A percentile compares a stretch with the other conserved stretches of the same genome.
These are phyloP conservation scores for Daphoenositta chrysoptera DNA, from an alignment of 2,113 vertebrate genomes.

Conservation along the genomic window DNA sequence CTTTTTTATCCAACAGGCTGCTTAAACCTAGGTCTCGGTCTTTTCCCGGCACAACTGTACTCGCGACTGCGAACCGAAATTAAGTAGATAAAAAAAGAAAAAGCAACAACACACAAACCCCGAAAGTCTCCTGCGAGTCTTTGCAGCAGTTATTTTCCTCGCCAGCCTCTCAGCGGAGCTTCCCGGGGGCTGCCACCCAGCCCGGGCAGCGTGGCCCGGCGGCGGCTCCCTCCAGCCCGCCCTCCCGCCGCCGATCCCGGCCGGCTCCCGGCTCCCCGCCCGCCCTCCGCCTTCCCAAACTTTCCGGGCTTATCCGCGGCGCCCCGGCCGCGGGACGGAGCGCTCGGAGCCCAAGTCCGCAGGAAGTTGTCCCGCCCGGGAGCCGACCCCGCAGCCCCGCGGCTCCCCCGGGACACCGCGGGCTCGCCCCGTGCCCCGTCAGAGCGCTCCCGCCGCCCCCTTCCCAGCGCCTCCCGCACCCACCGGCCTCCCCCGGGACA, in stretches of 20 bases:
- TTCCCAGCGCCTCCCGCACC: background rate
- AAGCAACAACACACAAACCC: background rate
- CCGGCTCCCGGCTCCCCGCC: background rate
- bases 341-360: background rate
- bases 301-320: background rate
- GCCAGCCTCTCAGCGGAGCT: background rate
- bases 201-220: background rate
- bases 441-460: background rate
- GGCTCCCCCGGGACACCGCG: background rate
- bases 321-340: background rate
- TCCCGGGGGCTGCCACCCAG: background rate
- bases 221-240: background rate
- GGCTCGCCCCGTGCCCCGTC: background rate
- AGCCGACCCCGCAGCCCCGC: background rate
- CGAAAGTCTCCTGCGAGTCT: background rate
- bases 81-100: background rate
- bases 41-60: background rate
- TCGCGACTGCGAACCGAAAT: background rate
- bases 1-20: background rate
- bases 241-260: background rate
- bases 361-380: background rate
- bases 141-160: background rate
- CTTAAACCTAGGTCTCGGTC: background rate
- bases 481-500: background rate
- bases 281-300: background rate